phyloP scores from a whole-genome alignment of 2,113 vertebrate species.

The Oncorhynchus nerka region DNA sequence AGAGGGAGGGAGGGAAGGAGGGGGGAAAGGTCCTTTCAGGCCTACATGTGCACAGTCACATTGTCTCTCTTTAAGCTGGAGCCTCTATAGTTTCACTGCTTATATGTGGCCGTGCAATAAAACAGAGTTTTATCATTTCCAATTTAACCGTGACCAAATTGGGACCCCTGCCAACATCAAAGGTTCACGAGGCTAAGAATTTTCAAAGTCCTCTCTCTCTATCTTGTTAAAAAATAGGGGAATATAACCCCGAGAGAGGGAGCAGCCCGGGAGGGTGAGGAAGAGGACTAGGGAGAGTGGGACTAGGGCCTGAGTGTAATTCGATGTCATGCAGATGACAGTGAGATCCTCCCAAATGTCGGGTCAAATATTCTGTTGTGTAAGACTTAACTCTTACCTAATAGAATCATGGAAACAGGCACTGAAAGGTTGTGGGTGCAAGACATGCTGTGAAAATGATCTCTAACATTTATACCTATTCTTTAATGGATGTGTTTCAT shows the following conservation, averaged over 20 bases:
- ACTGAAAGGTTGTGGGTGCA: too few species aligned
- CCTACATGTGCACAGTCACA: conserved; percentile 33
- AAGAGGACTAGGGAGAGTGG: not conserved
- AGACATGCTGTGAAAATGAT: not conserved
- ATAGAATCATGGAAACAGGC: conserved; percentile 23
- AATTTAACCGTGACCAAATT: conserved; percentile 61
- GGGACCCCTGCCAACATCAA: conserved; percentile 38
- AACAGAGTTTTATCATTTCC: conserved; percentile 69
- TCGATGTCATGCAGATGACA: conserved; percentile 32
- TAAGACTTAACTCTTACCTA: not conserved
- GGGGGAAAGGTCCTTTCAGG: conserved; percentile 6
- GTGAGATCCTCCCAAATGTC: not conserved
- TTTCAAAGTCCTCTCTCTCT: not conserved
- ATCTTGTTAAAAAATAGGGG: conserved; percentile 13
- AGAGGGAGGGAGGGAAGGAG: too few species aligned
- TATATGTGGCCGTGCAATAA: conserved; percentile 61
- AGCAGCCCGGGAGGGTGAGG: not conserved
- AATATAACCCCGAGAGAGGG: conserved; percentile 26
- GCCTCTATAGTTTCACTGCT: conserved; percentile 44
- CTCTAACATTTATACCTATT: not conserved
- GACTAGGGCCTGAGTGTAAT: conserved; percentile 49
- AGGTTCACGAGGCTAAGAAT: conserved; percentile 6
- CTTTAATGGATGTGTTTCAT: not conserved
- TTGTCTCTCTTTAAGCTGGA: conserved; percentile 32
- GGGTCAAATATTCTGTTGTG: conserved; percentile 46